These are phyloP conservation scores for Caenorhabditis zanzibari DNA, from an alignment of 2,888 invertebrate genomes.

Conservation along the genomic window DNA sequence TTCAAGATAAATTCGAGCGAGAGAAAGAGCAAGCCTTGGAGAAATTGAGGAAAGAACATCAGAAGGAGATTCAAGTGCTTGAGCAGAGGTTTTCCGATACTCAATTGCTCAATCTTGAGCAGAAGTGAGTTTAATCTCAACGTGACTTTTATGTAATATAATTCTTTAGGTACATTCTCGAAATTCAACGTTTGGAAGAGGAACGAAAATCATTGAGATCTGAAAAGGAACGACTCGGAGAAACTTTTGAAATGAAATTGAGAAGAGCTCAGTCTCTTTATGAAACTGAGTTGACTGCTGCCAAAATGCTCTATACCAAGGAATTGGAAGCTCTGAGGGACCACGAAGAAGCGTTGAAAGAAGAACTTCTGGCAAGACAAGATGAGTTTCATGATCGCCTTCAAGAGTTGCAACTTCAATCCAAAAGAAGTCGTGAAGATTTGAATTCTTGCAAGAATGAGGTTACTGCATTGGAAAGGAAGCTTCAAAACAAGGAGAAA, in stretches of 20 bases:
- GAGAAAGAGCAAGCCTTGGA: constrained; percentile 83
- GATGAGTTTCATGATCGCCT: constrained; percentile 83
- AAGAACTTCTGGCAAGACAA: constrained; percentile 82
- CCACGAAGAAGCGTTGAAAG: constrained; percentile 83
- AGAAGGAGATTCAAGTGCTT: constrained; percentile 83
- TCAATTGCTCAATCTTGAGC: constrained; percentile 83
- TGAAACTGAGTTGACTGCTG: constrained; percentile 83
- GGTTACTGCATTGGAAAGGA: constrained; percentile 80
- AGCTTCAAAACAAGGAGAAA: constrained; percentile 80
- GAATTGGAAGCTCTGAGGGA: constrained; percentile 83
- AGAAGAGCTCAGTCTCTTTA: constrained; percentile 82
- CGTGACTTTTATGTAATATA: too few relatives aligned
- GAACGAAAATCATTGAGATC: constrained; percentile 81
- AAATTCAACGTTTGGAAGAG: constrained; percentile 83
- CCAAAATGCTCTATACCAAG: constrained; percentile 82
- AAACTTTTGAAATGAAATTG: constrained; percentile 83
- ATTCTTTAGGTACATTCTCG: constrained; percentile 81
- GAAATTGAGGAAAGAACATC: constrained; percentile 83
- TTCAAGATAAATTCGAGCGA: constrained; percentile 83
- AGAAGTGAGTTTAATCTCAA: constrained; percentile 76
- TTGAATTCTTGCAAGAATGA: constrained; percentile 80
- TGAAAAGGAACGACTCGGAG: constrained; percentile 83
- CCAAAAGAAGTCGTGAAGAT: constrained; percentile 80
- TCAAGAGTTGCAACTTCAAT: constrained; percentile 82
- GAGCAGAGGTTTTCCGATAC: constrained; percentile 82